Conservation (phyloP, 2,888 invertebrate species). For the Torymus tubicola region DNA sequence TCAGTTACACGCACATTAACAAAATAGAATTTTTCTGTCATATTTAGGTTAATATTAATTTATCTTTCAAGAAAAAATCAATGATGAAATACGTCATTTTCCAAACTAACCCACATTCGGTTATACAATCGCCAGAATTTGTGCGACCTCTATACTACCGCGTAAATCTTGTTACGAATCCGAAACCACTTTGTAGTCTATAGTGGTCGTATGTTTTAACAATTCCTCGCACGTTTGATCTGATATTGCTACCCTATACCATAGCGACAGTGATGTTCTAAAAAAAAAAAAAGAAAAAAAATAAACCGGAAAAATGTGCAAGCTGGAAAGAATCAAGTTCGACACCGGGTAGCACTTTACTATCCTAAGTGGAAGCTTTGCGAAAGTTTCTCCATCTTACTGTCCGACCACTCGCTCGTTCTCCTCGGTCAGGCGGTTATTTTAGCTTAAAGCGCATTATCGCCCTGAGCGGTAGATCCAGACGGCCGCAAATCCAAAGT, state of each 20-base stretch:
- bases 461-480: conserved; percentile 22
- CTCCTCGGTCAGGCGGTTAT: conserved; percentile 9
- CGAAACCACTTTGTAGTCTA: background rate
- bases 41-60: too few relatives aligned
- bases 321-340: conserved; percentile 32
- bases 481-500: conserved; percentile 36
- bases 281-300: too few relatives aligned
- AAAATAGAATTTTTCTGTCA: too few relatives aligned
- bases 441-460: conserved; percentile 50
- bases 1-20: too few relatives aligned
- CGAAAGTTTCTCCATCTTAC: conserved; percentile 52
- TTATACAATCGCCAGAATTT: too few relatives aligned
- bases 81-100: too few relatives aligned
- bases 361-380: background rate
- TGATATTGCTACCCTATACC: background rate
- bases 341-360: conserved; percentile 11
- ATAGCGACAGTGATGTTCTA: background rate
- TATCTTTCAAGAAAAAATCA: too few relatives aligned
- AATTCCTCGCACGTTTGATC: background rate
- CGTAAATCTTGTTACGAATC: too few relatives aligned
- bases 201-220: background rate
- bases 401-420: conserved; percentile 2
- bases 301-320: background rate
- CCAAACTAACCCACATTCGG: too few relatives aligned
- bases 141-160: too few relatives aligned